These are phyloP conservation scores for Paraescarpia echinospica DNA, from an alignment of 1,140 invertebrate species.

Conservation along the genomic window DNA sequence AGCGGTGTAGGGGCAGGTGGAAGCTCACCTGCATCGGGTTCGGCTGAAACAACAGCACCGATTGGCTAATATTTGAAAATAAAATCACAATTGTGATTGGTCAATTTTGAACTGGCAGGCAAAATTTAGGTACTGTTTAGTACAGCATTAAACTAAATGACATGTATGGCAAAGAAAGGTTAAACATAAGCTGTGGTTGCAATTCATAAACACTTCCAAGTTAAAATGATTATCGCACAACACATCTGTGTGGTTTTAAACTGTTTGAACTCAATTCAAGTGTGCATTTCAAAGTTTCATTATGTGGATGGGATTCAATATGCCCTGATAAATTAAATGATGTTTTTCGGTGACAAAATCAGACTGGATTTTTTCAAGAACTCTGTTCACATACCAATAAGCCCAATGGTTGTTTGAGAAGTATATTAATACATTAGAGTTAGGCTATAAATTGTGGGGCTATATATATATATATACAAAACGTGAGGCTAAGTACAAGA, in stretches of 20 bases:
- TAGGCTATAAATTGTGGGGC: not conserved
- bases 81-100: not conserved
- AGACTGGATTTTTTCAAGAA: too few relatives aligned
- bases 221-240: too few relatives aligned
- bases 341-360: too few relatives aligned
- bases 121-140: not conserved
- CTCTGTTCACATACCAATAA: too few relatives aligned
- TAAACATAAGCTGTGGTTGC: too few relatives aligned
- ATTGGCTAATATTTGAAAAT: not conserved
- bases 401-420: not conserved
- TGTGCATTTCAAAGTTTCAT: too few relatives aligned
- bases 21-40: slow-evolving; percentile 88
- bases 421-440: not conserved
- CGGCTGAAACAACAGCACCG: slow-evolving; percentile 62
- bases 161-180: not conserved
- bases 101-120: not conserved
- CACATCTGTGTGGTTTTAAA: too few relatives aligned
- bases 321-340: too few relatives aligned
- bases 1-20: slow-evolving; percentile 92
- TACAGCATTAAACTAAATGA: not conserved
- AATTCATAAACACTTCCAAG: too few relatives aligned
- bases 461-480: not conserved
- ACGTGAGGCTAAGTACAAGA: not conserved
- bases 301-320: too few relatives aligned
- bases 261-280: too few relatives aligned